Conservation (phyloP, 2,113 vertebrate species). For the Albula goreensis region DNA sequence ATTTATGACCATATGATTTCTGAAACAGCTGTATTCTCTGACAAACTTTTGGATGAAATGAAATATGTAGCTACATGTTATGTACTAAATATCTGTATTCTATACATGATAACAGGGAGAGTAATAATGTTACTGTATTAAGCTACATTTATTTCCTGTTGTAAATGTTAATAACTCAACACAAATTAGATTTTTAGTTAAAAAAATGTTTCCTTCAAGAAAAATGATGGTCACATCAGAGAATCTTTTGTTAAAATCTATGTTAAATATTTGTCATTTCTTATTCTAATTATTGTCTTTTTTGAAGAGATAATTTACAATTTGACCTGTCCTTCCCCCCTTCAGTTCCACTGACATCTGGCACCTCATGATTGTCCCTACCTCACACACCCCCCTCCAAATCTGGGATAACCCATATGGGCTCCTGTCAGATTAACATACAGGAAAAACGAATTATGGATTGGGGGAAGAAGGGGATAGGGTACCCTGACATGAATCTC, state of each 20-base stretch:
- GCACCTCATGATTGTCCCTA: neutral
- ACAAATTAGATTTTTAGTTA: neutral
- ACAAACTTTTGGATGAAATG: neutral
- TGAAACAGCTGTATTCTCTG: neutral
- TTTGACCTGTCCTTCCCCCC: neutral
- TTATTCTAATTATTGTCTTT: neutral
- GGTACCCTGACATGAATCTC: neutral
- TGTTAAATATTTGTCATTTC: neutral
- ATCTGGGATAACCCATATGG: slow-evolving; percentile 17
- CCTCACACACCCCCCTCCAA: neutral
- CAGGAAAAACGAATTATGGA: neutral
- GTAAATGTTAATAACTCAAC: neutral
- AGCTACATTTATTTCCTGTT: neutral
- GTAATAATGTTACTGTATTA: neutral
- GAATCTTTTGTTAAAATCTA: neutral
- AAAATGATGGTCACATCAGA: neutral
- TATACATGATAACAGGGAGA: neutral
- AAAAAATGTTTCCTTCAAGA: neutral
- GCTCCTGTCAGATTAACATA: slow-evolving; percentile 13
- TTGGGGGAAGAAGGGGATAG: neutral
- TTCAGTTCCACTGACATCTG: slow-evolving; percentile 9
- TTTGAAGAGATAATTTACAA: neutral
- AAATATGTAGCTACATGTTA: neutral
- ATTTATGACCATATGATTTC: neutral
- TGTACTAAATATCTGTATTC: too few species aligned